Conservation (phyloP, 1,140 invertebrate species). For the Laupala kohalensis region DNA sequence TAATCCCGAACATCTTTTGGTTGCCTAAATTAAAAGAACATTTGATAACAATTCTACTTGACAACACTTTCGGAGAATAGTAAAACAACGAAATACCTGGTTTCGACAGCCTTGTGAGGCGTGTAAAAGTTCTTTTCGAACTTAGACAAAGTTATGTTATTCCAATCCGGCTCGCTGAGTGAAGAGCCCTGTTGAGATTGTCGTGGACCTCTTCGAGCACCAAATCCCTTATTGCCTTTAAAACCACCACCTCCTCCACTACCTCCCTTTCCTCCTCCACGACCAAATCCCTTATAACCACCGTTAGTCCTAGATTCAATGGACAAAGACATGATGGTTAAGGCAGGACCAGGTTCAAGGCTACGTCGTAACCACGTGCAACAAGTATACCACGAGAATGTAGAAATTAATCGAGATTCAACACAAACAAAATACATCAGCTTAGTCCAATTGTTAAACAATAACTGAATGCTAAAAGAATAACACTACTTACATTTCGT, state of each 20-base stretch:
- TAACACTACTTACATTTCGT: background rate
- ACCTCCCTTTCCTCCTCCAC: background rate
- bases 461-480: background rate
- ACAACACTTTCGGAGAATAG: no score
- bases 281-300: background rate
- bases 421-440: no score
- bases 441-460: no score
- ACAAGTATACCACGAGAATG: no score
- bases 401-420: no score
- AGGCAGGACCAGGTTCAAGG: no score
- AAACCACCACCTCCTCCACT: background rate
- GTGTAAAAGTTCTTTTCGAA: constrained; percentile 3
- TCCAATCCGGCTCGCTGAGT: background rate
- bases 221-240: background rate
- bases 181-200: background rate
- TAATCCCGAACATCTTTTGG: background rate
- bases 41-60: no score
- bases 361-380: no score
- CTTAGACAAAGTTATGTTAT: background rate
- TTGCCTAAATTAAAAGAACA: background rate
- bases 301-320: background rate
- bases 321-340: no score
- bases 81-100: no score
- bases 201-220: background rate
- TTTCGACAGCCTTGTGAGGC: background rate